Evolutionary conservation across 2,888 invertebrate species (phyloP).

Genomic region (Panopea generosa): DNA sequence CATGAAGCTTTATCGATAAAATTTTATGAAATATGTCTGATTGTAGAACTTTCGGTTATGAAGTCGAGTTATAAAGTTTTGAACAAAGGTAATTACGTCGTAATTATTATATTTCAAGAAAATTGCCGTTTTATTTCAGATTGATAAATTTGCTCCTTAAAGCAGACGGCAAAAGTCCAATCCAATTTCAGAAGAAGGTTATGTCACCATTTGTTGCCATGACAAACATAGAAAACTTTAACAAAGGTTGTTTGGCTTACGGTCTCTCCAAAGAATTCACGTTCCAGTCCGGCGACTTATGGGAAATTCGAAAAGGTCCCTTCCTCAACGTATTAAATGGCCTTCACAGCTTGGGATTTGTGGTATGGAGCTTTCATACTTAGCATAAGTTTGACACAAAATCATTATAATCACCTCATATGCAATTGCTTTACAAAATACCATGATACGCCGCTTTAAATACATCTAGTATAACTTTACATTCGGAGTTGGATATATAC

Average conservation of each 20-base stretch:
- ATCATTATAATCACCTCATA: too few relatives aligned
- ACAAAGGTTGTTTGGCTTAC: conserved; percentile 76
- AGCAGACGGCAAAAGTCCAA: conserved; percentile 69
- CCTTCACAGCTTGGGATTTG: conserved; percentile 79
- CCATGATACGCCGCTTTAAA: too few relatives aligned
- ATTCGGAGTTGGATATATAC: background rate
- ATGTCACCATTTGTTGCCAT: conserved; percentile 81
- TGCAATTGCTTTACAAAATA: too few relatives aligned
- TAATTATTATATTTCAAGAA: too few relatives aligned
- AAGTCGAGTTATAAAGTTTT: too few relatives aligned
- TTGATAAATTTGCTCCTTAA: conserved; percentile 80
- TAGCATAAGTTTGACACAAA: too few relatives aligned
- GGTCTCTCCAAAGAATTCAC: conserved; percentile 76
- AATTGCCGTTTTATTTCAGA: conserved; percentile 68
- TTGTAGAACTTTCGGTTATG: too few relatives aligned
- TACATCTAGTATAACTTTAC: background rate
- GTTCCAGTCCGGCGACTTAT: conserved; percentile 80
- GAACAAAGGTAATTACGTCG: too few relatives aligned
- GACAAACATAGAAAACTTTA: conserved; percentile 82
- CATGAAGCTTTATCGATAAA: too few relatives aligned
- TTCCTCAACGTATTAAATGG: conserved; percentile 82
- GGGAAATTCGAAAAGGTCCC: conserved; percentile 80
- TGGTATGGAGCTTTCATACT: conserved; percentile 70
- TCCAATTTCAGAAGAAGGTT: conserved; percentile 78
- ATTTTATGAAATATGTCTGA: too few relatives aligned